These are phyloP conservation scores for Ranitomeya imitator DNA, from an alignment of 2,113 vertebrate species.

Conservation along the genomic window DNA sequence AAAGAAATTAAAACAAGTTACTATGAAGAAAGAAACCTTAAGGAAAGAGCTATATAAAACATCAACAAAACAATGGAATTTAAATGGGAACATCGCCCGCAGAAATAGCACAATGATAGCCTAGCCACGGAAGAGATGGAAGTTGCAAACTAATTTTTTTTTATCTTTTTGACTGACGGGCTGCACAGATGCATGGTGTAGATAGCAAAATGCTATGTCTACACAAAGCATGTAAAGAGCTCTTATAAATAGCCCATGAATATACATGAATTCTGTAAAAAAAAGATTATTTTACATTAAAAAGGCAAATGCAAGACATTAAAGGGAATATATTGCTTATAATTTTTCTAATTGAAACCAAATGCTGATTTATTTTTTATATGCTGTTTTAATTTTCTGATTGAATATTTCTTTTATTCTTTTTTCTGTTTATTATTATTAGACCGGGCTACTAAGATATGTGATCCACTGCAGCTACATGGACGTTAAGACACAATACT, in stretches of 20 bases:
- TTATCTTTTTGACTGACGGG: background rate
- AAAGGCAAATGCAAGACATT: background rate
- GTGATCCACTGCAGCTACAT: too few species aligned
- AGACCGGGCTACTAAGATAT: too few species aligned
- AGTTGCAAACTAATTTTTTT: slow-evolving; percentile 33
- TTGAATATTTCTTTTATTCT: too few species aligned
- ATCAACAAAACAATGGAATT: slow-evolving; percentile 32
- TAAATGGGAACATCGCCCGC: slow-evolving; percentile 41
- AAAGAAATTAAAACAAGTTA: slow-evolving; percentile 43
- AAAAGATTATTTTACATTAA: background rate
- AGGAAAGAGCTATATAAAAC: slow-evolving; percentile 39
- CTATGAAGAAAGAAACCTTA: slow-evolving; percentile 40
- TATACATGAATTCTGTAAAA: background rate
- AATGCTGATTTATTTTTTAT: too few species aligned
- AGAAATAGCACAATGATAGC: slow-evolving; percentile 37
- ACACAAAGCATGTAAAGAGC: background rate
- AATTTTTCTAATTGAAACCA: too few species aligned
- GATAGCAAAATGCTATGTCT: background rate
- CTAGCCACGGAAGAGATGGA: background rate
- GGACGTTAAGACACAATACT: too few species aligned
- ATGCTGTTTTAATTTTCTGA: too few species aligned
- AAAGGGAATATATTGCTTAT: background rate
- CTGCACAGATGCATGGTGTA: background rate
- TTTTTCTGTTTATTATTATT: too few species aligned
- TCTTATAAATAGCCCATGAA: background rate